Conservation (phyloP, 2,888 invertebrate species). For the Hemaris fuciformis region DNA sequence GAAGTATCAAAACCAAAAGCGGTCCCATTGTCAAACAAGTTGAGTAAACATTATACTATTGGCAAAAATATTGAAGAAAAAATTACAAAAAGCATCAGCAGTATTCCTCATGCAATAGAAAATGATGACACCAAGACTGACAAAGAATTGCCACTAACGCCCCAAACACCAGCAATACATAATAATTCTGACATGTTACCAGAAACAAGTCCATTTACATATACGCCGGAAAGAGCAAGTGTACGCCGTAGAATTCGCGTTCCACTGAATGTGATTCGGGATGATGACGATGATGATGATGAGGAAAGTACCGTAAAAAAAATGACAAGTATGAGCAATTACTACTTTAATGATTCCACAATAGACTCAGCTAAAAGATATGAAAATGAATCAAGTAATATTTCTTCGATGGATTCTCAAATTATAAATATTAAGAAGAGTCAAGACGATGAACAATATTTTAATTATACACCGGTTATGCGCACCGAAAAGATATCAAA, state of each 20-base stretch:
- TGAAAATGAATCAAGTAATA: background rate
- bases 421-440: background rate
- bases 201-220: background rate
- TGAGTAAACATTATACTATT: slow-evolving; percentile 56
- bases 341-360: background rate
- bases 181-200: background rate
- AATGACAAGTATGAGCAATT: background rate
- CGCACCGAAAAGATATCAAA: background rate
- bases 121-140: background rate
- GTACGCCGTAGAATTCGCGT: background rate
- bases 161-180: background rate
- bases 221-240: background rate
- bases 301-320: background rate
- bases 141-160: background rate
- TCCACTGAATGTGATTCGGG: background rate
- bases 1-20: slow-evolving; percentile 62
- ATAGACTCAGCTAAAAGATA: background rate
- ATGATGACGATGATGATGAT: background rate
- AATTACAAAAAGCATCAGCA: slow-evolving; percentile 35
- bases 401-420: background rate
- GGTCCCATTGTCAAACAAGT: slow-evolving; percentile 63
- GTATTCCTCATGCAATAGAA: background rate
- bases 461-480: background rate
- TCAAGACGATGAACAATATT: background rate
- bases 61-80: slow-evolving; percentile 60